Base-by-base conservation (phyloP, 2,888 invertebrate species). In the Allophyes oxyacanthae region DNA sequence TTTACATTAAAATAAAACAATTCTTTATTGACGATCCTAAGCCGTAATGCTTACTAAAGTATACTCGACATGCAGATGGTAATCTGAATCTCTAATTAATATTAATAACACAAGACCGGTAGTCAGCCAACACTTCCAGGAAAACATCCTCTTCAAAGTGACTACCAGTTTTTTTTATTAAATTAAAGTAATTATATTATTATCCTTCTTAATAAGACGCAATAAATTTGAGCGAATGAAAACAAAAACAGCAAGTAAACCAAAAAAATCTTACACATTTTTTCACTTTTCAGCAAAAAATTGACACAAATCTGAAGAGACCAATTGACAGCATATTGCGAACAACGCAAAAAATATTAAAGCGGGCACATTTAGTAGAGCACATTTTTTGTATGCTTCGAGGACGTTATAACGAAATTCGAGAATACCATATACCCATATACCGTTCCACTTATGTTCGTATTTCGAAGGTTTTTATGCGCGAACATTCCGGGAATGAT, bases 251-350 rank as follows among this genome's bases (percentile, higher is more conserved):
- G 43, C 36, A 28, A 34, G 11, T 9, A 6, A 9, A 15, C 15
- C 38, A 48, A 48, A 56, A 46, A 28, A 26, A 13, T 8, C n/a
- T n/a, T n/a, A n/a, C n/a, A n/a, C n/a, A n/a, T 41, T 46, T 48
- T 34, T 53, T 54, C 26, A 33, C 49, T 48, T 61, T 61, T 53
- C 34, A 59, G 70, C 59, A 53, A 57, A 65, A 66, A 51, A 50
- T 64, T 77, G 68, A 76, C 76, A 77, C 64, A 76, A 62, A 67
- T 75, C 10, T 49, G 40, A 65, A 63, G 53, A 60, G 26, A 57
- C 44, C 44, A 53, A 52, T 56, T 41, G 51, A 63, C 36, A 51
- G 48, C 30, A 10, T 53, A 52, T 51, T 53, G 52, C 44, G 36
- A 52, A 41, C 46, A 34, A 28, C 15, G 28, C 65, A 75, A 72